These are phyloP conservation scores for Euphydryas editha DNA, from an alignment of 2,888 invertebrate genomes.

Conservation along the genomic window DNA sequence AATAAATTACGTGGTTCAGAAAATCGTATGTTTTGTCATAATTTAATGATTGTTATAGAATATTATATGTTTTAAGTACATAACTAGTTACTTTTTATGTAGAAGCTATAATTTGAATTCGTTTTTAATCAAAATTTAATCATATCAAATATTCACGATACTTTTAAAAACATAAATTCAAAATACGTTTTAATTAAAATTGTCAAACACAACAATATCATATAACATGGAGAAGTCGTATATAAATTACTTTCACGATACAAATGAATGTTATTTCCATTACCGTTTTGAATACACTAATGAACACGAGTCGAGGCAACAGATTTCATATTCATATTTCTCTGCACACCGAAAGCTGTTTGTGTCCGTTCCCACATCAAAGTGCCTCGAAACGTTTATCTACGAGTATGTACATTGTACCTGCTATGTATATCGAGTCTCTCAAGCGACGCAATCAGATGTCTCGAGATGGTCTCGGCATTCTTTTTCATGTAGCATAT, in stretches of 20 bases:
- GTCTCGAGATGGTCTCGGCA: not conserved
- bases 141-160: no score
- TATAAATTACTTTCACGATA: no score
- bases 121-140: no score
- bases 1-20: not conserved
- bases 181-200: no score
- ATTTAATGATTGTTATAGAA: not conserved
- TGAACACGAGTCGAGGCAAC: not conserved
- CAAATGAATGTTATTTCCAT: not conserved
- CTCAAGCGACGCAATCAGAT: slow-evolving; percentile 11
- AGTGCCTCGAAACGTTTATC: slow-evolving; percentile 17
- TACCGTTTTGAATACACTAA: not conserved
- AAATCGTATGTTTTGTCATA: not conserved
- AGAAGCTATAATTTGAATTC: no score
- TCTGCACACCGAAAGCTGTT: slow-evolving; percentile 1
- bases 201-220: no score
- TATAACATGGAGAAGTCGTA: no score
- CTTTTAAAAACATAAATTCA: no score
- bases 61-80: not conserved
- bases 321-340: slow-evolving; percentile 15
- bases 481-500: not conserved
- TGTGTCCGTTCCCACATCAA: slow-evolving; percentile 13
- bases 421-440: not conserved
- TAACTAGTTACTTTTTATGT: no score
- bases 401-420: not conserved